Base-by-base conservation (phyloP, 2,888 invertebrate genomes). In the Zelleria hepariella region DNA sequence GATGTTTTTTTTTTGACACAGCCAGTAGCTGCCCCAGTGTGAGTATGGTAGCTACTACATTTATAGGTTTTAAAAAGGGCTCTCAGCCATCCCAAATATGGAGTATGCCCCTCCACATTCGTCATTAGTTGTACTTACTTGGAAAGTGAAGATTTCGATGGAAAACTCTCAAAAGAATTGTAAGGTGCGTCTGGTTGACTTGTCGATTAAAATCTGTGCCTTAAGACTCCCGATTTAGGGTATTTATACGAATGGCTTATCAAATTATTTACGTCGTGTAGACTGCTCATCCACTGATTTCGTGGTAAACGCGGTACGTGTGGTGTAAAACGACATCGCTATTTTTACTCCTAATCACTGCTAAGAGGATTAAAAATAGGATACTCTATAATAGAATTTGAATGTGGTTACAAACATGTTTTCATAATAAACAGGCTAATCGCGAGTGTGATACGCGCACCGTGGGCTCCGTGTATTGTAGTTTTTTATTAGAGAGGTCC, bases 221-320 rank as follows among this genome's bases (percentile, higher is more conserved):
- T 60, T 60, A 61, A 7, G 60, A 42, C 55, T 58, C 59, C 61
- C 54, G 27, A 6, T n/a, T 58, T 56, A 60, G 32, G 61, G 64
- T 73, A 67, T 74, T 71, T 74, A 74, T 72, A 67, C 60, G 47
- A 58, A 65, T 15, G 27, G 58, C 62, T 70, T 75, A 75, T 75
- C 74, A 60, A 65, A 61, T 71, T 64, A 69, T 42, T 42, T 62
- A n/a, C n/a, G n/a, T 62, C 42, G 26, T 51, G 47, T 59, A 63
- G 64, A 64, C 65, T 53, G 59, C 62, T 62, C 59, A 6, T 18
- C 3, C 23, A 51, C 51, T 51, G 10, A 5, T 15, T 48, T 20
- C 5, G 20, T 20, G 1, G n/a, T 49, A 49, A 18, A n/a, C 18
- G 5, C 8, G 10, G 23, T 51, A 21, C 21, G n/a, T 7, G 5